Base-by-base conservation (phyloP, 2,113 vertebrate genomes). In the Forbesichthys papilliferus region DNA sequence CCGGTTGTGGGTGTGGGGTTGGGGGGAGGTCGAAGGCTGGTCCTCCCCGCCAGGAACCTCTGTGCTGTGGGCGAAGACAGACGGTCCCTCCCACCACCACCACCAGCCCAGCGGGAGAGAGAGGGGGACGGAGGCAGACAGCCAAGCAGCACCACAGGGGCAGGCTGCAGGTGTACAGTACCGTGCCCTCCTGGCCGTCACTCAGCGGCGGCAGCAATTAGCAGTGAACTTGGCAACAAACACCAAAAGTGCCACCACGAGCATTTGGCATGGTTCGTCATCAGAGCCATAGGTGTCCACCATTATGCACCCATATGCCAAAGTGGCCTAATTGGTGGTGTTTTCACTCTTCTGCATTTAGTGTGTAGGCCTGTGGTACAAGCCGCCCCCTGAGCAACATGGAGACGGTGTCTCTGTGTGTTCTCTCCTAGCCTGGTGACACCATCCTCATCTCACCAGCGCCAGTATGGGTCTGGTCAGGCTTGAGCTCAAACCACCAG, bases 271-370 rank as follows among this genome's bases (percentile, higher is more conserved):
- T 71, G 63, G 76, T 59, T 80, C 81, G 74, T 90, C 87, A 91
- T 88, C 83, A 89, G 75, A 77, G 81, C 65, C 52, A 20, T 52
- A 62, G 68, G 62, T 36, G 49, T 47, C 68, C 47, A 20, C 77
- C 48, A 64, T 74, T 27, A 27, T 27, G 27, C 75, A 84, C 66
- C 88, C 92, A 89, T 92, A 90, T 92, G 92, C 86, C 85, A 88
- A 81, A 74, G 65, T 69, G 77, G 67, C 71, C 72, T 92, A 91
- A 93, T 92, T 93, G 89, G 86, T 93, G 89, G 86, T 75, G 68
- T 68, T 75, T 81, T 82, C 69, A 61, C 67, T 82, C 83, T 81
- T 81, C 73, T 70, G 63, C 61, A 59, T 83, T 83, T 82, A 80
- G 60, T 64, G 77, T 69, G 64, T 42, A 20, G 67, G 48, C 74